Conservation (phyloP, 2,888 invertebrate species). For the Drosophila maculinotata region DNA sequence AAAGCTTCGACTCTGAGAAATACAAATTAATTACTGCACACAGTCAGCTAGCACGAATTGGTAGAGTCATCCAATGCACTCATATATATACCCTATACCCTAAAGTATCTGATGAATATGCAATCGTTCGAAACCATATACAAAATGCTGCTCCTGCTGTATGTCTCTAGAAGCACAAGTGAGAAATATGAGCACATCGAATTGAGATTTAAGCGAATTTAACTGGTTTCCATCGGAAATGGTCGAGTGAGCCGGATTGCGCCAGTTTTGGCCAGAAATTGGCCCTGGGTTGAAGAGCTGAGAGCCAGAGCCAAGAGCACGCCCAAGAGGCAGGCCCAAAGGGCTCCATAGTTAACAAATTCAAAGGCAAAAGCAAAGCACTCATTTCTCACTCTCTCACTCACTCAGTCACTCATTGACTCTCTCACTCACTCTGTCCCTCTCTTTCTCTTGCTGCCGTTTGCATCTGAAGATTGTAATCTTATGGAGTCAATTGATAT, state of each 20-base stretch:
- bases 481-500: conserved; percentile 48
- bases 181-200: conserved; percentile 44
- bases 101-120: conserved; percentile 17
- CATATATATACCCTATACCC: not conserved
- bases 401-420: not conserved
- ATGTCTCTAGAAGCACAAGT: conserved; percentile 20
- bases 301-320: conserved; percentile 15
- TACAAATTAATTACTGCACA: not conserved
- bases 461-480: conserved; percentile 8
- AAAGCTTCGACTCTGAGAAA: not conserved
- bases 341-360: not conserved
- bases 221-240: conserved; percentile 83
- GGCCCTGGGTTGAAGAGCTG: conserved; percentile 7
- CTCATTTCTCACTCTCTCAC: not conserved
- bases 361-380: not conserved
- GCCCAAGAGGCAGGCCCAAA: conserved; percentile 12
- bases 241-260: conserved; percentile 78
- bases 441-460: conserved; percentile 3
- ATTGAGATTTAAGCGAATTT: conserved; percentile 77
- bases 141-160: conserved; percentile 56
- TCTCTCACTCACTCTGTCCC: not conserved
- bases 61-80: not conserved
- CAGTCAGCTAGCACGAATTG: not conserved
- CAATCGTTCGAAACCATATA: conserved; percentile 31
- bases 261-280: conserved; percentile 80